Base-by-base conservation (phyloP, 2,888 invertebrate species). In the Iselma pallidipennis region DNA sequence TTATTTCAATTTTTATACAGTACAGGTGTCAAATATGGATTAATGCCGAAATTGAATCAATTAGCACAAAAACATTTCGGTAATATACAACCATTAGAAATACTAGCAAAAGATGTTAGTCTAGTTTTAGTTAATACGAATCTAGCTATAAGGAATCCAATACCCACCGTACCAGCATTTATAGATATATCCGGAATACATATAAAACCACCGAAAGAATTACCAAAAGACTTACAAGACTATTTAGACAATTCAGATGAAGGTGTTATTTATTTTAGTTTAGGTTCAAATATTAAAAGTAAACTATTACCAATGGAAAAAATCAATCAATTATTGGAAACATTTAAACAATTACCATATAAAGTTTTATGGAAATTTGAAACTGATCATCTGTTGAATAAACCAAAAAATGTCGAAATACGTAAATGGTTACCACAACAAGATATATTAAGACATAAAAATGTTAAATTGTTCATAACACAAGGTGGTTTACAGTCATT, bases 291-390 rank as follows among this genome's bases (percentile, higher is more conserved):
- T 53, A 72, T 83, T 6, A 78, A 78, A 66, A 78, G 78, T 37
- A 66, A 72, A 7, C 61, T 73, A 16, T 61, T 84, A 50, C 71
- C 78, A 9, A 59, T 70, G 26, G 65, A 77, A 7, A 75, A 73
- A n/a, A 52, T 75, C 5, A 64, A 78, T 16, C 71, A 70, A 5
- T 69, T 83, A 21, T 26, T 81, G 4, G 69, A 74, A 19, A 77
- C 78, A 4, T 81, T 84, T 57, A 59, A 77, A 0, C 71, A 78
- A 63, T 60, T 83, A n/a, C 80, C 81, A 1, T 82, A 82, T 62
- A 78, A 77, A 54, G 74, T 83, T 16, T 60, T 84, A 2, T 83
- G 82, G 82, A 83, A 83, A 73, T 82, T 76, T 71, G 83, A 83
- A 14, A 71, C 71, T 1, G 79, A 79, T 16, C 45, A 68, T 23